Conservation (phyloP, 2,888 invertebrate species). For the Phyllotreta cruciferae region DNA sequence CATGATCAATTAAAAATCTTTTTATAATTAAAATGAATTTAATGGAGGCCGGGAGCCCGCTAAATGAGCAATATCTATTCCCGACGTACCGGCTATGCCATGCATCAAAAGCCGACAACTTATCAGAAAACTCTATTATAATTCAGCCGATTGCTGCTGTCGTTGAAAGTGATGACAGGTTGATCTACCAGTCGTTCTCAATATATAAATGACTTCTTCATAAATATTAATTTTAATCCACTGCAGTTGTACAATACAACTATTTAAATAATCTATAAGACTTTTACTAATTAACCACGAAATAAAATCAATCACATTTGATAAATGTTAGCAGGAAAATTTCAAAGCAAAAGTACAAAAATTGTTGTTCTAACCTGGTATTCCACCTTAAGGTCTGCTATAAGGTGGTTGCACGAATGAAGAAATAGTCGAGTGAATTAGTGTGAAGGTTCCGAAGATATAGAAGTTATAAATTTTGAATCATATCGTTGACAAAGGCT, state of each 20-base stretch:
- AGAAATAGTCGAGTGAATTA: conserved; percentile 48
- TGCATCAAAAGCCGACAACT: conserved; percentile 56
- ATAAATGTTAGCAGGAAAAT: not conserved
- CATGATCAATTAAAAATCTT: conserved; percentile 59
- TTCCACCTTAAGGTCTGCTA: conserved; percentile 17
- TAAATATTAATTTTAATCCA: not conserved
- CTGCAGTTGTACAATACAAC: not conserved
- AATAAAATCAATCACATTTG: not conserved
- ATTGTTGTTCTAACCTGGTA: conserved; percentile 23
- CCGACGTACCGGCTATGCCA: conserved; percentile 49
- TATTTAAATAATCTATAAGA: not conserved
- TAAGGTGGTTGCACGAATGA: conserved; percentile 33
- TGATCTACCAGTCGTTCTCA: conserved; percentile 23
- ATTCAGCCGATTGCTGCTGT: conserved; percentile 49
- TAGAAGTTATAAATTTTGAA: conserved; percentile 55
- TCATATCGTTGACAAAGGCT: conserved; percentile 35
- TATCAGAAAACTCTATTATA: conserved; percentile 58
- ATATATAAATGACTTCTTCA: conserved; percentile 1
- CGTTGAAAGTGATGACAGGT: conserved; percentile 41
- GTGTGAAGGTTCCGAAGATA: conserved; percentile 49
- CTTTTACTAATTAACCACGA: not conserved
- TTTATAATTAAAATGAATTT: conserved; percentile 59
- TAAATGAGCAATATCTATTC: conserved; percentile 60
- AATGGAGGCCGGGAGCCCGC: conserved; percentile 45
- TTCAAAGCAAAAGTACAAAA: not conserved